These are phyloP conservation scores for Lasaia peninsularis DNA, from an alignment of 1,140 invertebrate species.

Conservation along the genomic window DNA sequence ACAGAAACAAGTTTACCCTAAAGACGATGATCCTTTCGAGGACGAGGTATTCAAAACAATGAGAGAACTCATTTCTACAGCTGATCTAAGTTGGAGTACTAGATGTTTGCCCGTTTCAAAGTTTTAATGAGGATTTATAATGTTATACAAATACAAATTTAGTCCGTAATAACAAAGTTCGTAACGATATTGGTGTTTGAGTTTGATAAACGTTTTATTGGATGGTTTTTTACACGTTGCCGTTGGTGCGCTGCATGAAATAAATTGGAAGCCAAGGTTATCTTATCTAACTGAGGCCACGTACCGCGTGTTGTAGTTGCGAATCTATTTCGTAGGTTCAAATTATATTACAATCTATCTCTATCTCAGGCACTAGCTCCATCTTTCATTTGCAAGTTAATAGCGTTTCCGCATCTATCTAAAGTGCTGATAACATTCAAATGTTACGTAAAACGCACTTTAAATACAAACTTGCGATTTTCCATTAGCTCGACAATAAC, in stretches of 20 bases:
- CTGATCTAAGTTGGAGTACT: background rate
- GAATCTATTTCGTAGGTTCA: slow-evolving; percentile 21
- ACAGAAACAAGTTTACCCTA: slow-evolving; percentile 58
- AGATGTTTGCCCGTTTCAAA: background rate
- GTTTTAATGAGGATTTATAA: slow-evolving; percentile 3
- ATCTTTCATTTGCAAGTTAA: background rate
- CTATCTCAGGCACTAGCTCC: slow-evolving; percentile 13
- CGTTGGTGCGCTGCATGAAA: slow-evolving; percentile 35
- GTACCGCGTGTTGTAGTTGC: slow-evolving; percentile 14
- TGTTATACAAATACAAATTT: too few species aligned
- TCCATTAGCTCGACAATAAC: too few species aligned
- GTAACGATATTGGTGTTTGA: slow-evolving; percentile 18
- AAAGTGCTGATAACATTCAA: slow-evolving; percentile 7
- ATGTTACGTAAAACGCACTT: background rate
- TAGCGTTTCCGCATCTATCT: background rate
- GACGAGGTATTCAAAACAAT: slow-evolving; percentile 42
- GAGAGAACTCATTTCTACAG: background rate
- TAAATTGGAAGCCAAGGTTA: slow-evolving; percentile 74
- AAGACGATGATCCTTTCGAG: slow-evolving; percentile 65
- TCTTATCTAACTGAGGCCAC: slow-evolving; percentile 66
- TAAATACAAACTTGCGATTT: background rate
- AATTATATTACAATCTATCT: slow-evolving; percentile 20
- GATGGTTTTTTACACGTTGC: slow-evolving; percentile 31
- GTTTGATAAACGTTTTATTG: slow-evolving; percentile 46
- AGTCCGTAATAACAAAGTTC: background rate